Evolutionary conservation across 2,797 vertebrate genomes (phyloP).

Genomic region (Crocodylus rhombifer): DNA sequence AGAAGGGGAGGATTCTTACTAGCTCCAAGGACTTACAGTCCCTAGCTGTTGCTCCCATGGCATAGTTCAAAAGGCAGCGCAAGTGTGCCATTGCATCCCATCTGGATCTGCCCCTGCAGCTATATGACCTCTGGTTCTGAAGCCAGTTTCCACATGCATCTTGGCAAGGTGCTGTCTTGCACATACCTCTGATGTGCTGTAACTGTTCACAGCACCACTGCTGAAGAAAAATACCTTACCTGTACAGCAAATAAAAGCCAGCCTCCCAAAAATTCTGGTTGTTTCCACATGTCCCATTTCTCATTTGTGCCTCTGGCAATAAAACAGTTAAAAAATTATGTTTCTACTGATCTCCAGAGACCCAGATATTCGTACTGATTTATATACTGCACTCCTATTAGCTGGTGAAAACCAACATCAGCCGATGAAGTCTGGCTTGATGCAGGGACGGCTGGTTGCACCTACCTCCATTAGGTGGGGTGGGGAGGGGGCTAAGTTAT

Average conservation of each 20-base stretch:
- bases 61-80: no score
- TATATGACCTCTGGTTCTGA: no score
- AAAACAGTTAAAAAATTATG: neutral
- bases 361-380: neutral
- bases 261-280: neutral
- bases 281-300: neutral
- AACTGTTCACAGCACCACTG: neutral
- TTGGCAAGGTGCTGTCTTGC: no score
- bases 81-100: no score
- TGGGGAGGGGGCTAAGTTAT: no score
- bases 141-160: no score
- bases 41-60: no score
- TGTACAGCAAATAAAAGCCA: neutral
- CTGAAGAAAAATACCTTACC: neutral
- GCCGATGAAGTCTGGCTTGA: neutral
- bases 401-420: neutral
- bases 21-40: no score
- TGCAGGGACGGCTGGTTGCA: neutral
- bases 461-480: neutral
- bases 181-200: neutral
- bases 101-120: no score
- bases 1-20: no score
- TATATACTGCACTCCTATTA: neutral
- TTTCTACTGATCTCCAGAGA: neutral
- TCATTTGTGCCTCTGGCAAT: fast-evolving